These are phyloP conservation scores for Suillia variegata DNA, from an alignment of 2,888 invertebrate genomes.

Conservation along the genomic window DNA sequence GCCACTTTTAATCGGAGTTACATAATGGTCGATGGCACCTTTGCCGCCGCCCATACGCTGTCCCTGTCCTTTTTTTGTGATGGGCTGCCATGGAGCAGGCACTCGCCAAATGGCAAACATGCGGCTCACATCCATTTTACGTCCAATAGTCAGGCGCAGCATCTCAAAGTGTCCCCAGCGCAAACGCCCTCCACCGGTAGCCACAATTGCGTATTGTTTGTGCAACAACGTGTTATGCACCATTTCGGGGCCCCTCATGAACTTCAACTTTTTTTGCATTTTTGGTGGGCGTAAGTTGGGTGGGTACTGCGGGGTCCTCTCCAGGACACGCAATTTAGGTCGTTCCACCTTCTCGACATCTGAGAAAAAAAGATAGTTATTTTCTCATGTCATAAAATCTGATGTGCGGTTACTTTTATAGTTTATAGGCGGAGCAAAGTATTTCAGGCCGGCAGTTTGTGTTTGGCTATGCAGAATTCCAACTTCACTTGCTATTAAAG, in stretches of 20 bases:
- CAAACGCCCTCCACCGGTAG: conserved; percentile 82
- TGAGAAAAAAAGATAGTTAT: conserved; percentile 46
- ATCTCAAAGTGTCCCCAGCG: conserved; percentile 85
- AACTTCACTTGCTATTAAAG: no score
- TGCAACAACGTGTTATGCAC: conserved; percentile 85
- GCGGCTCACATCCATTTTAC: conserved; percentile 76
- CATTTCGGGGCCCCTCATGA: conserved; percentile 89
- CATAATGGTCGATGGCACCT: conserved; percentile 92
- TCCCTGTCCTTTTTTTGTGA: conserved; percentile 88
- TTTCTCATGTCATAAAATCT: background rate
- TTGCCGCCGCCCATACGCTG: conserved; percentile 96
- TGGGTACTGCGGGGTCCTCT: conserved; percentile 75
- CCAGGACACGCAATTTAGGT: conserved; percentile 71
- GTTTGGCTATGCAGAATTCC: no score
- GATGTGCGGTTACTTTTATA: conserved; percentile 68
- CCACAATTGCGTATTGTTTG: conserved; percentile 92
- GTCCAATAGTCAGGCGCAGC: conserved; percentile 76
- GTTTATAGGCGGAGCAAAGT: conserved; percentile 71
- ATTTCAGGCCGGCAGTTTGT: conserved; percentile 67
- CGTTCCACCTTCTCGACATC: conserved; percentile 77
- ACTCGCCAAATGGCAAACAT: conserved; percentile 97
- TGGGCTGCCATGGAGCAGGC: conserved; percentile 94
- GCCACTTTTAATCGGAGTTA: conserved; percentile 88
- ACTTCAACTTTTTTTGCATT: conserved; percentile 81
- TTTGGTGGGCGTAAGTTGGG: conserved; percentile 74